Evolutionary conservation across 2,797 vertebrate genomes (phyloP).

Genomic region (Psittacula echo): DNA sequence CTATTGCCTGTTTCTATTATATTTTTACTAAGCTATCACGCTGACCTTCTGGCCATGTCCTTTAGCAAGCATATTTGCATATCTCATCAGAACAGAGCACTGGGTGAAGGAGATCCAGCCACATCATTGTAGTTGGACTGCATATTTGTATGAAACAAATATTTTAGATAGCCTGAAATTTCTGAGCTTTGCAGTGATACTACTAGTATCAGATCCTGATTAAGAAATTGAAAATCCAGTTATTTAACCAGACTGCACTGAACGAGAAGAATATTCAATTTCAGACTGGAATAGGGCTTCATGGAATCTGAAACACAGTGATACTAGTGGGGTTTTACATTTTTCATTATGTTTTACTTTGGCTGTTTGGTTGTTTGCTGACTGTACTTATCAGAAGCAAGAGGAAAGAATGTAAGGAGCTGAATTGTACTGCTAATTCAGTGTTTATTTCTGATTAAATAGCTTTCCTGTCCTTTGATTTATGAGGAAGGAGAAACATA

Average conservation of each 20-base stretch:
- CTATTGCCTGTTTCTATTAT: background rate
- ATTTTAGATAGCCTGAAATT: background rate
- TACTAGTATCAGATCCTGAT: background rate
- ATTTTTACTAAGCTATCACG: background rate
- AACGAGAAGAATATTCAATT: background rate
- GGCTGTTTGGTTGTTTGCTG: conserved; percentile 13
- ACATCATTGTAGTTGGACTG: background rate
- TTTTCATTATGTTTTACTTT: background rate
- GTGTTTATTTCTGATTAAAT: conserved; percentile 39
- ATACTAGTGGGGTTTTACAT: background rate
- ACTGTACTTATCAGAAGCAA: background rate
- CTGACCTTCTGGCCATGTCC: background rate
- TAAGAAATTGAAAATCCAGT: background rate
- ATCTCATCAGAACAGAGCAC: background rate
- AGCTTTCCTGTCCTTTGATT: conserved; percentile 54
- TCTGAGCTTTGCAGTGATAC: background rate
- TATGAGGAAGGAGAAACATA: conserved; percentile 33
- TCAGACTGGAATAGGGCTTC: background rate
- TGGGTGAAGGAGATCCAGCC: background rate
- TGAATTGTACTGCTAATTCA: conserved; percentile 43
- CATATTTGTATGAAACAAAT: background rate
- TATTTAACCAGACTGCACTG: background rate
- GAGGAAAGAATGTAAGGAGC: background rate
- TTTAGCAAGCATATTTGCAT: background rate
- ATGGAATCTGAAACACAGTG: background rate